Percentiles rank a stretch among this genome's conserved stretches.
Conservation (phyloP, 2,113 vertebrate genomes). For the Cygnus atratus region DNA sequence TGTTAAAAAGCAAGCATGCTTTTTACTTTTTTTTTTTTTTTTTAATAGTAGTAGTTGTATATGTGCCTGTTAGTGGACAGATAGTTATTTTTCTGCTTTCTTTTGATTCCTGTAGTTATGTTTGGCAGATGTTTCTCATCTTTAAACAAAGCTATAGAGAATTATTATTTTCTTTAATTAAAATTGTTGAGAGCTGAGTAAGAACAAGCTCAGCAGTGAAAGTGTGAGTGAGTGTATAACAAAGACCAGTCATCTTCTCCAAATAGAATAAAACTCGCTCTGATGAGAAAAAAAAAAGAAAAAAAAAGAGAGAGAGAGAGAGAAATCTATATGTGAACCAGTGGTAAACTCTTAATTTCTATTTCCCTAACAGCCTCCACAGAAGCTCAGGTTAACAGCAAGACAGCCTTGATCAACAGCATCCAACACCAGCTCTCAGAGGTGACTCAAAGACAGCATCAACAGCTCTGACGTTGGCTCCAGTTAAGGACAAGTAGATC, state of each 20-base stretch:
- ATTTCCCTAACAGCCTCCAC: background rate
- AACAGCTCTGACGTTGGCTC: background rate
- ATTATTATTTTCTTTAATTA: background rate
- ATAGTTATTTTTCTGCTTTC: background rate
- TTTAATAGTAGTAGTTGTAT: background rate
- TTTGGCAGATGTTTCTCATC: background rate
- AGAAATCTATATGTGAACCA: background rate
- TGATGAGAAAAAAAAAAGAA: background rate
- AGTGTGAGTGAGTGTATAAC: background rate
- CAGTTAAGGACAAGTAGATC: background rate
- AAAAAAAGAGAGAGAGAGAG: background rate
- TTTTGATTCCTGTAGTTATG: background rate
- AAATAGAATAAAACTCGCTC: background rate
- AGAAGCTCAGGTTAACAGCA: background rate
- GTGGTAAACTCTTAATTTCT: background rate
- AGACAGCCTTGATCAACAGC: rapidly evolving
- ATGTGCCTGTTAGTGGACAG: background rate
- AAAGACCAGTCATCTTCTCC: background rate
- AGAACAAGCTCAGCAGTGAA: background rate
- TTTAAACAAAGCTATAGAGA: background rate
- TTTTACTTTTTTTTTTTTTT: background rate
- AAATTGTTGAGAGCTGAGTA: background rate
- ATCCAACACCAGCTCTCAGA: background rate
- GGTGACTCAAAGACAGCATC: background rate
- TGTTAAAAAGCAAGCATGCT: rapidly evolving